These are phyloP conservation scores for Drosophila rufa DNA, from an alignment of 1,140 invertebrate species.

Conservation along the genomic window DNA sequence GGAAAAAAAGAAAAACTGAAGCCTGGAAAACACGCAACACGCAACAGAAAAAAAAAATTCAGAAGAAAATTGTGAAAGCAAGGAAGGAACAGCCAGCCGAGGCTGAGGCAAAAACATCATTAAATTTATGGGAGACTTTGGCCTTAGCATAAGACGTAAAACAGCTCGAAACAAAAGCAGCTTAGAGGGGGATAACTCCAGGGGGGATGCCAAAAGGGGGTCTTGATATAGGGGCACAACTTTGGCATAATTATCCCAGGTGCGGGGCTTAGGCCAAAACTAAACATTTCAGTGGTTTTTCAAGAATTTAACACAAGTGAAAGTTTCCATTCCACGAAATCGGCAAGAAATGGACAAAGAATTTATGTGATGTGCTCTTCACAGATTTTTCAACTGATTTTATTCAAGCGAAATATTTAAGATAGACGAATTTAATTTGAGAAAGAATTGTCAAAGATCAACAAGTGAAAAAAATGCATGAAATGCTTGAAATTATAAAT, in stretches of 20 bases:
- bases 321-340: conserved; percentile 4
- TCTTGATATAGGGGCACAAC: conserved; percentile 29
- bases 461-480: too few relatives aligned
- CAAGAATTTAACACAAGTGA: conserved; percentile 15
- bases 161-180: conserved; percentile 36
- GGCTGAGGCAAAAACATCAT: conserved; percentile 66
- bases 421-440: too few relatives aligned
- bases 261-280: conserved; percentile 31
- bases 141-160: conserved; percentile 59
- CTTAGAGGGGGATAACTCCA: conserved; percentile 1
- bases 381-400: neutral
- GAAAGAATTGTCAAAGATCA: too few relatives aligned
- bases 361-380: neutral
- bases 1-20: conserved; percentile 25
- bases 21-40: conserved; percentile 36
- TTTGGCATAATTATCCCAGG: conserved; percentile 47
- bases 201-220: neutral
- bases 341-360: neutral
- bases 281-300: conserved; percentile 27
- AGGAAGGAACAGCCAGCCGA: conserved; percentile 16
- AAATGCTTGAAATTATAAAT: too few relatives aligned
- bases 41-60: neutral
- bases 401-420: neutral
- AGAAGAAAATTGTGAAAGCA: conserved; percentile 13
- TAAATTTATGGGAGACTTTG: conserved; percentile 75